Conservation (phyloP, 2,113 vertebrate genomes). For the Paedocypris sp. region DNA sequence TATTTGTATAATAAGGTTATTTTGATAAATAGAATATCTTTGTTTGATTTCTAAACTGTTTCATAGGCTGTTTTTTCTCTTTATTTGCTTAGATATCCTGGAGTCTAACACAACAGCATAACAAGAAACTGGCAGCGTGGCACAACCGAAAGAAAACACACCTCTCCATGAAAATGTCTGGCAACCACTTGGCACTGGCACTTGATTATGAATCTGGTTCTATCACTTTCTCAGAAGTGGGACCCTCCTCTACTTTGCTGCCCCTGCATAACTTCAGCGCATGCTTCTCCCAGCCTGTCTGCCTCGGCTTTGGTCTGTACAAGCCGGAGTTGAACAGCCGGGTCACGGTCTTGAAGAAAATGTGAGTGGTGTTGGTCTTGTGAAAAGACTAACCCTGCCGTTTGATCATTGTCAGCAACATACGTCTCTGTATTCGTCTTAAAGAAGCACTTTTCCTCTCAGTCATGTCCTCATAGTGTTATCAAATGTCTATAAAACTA, state of each 20-base stretch:
- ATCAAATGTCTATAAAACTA: too few species aligned
- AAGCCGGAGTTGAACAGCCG: conserved; percentile 55
- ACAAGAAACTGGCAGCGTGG: conserved; percentile 57
- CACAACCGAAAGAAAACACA: conserved; percentile 57
- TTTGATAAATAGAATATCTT: background rate
- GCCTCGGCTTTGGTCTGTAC: conserved; percentile 59
- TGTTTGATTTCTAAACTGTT: background rate
- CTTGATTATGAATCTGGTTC: conserved; percentile 53
- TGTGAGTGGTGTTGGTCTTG: background rate
- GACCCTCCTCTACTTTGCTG: conserved; percentile 36
- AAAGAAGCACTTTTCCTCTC: too few species aligned
- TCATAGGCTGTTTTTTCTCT: background rate
- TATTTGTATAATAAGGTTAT: too few species aligned
- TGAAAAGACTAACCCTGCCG: too few species aligned
- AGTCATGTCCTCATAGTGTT: too few species aligned
- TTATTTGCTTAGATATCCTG: conserved; percentile 49
- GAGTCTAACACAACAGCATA: conserved; percentile 58
- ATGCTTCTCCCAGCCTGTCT: conserved; percentile 49
- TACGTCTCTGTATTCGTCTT: too few species aligned
- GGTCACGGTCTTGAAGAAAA: conserved; percentile 42
- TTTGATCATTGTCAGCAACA: too few species aligned
- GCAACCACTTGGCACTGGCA: conserved; percentile 45
- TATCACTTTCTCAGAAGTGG: conserved; percentile 57
- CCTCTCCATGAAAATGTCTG: conserved; percentile 43
- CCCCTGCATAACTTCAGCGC: conserved; percentile 56